Evolutionary conservation across 2,113 vertebrate genomes (phyloP), one percentile per base, ranked within the genome.

Genomic region (Panthera uncia): DNA sequence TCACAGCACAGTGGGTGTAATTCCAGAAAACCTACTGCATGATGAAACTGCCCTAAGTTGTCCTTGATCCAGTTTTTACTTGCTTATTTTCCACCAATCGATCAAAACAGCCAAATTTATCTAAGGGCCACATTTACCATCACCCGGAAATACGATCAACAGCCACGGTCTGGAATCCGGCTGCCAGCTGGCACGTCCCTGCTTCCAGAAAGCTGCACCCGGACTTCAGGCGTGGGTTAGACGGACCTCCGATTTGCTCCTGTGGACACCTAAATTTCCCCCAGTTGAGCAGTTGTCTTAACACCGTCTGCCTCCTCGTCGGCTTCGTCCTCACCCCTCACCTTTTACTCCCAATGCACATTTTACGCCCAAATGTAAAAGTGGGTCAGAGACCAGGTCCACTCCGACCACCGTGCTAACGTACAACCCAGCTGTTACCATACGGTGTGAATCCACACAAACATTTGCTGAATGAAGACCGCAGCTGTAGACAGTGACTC

Each of bases 391-490:
- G 29, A 5, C 73, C 87, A 91, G 65, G 27, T 38, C 74, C 8
- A 5, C 15, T 0, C 0, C 1, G 11, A 4, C 31, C 4, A 0
- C 3, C 0, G 57, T 1, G 2, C 78, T 55, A 23, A 33, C 10
- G 1, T 0, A 4, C 9, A 10, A 21, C 31, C 6, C 14, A 4
- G 66, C 57, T 6, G 48, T 16, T 3, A 45, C 8, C 36, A 1
- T 50, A 8, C 1, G 9, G 29, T 0, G 4, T 10, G 0, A 0
- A 11, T 0, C 23, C 88, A 38, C 36, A 16, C 3, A 14, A n/a
- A 5, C 23, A 0, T 1, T 0, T 19, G 73, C 1, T 18, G 92
- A 65, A 1, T 4, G 45, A 38, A 27, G 50, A 11, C n/a, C 0
- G 0, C 12, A 29, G n/a, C 0, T 2, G 15, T 3, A 10, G 61